Percentiles rank a stretch among this genome's conserved stretches.
Evolutionary conservation across 2,888 invertebrate genomes (phyloP).

Genomic region (Phyllotreta striolata): DNA sequence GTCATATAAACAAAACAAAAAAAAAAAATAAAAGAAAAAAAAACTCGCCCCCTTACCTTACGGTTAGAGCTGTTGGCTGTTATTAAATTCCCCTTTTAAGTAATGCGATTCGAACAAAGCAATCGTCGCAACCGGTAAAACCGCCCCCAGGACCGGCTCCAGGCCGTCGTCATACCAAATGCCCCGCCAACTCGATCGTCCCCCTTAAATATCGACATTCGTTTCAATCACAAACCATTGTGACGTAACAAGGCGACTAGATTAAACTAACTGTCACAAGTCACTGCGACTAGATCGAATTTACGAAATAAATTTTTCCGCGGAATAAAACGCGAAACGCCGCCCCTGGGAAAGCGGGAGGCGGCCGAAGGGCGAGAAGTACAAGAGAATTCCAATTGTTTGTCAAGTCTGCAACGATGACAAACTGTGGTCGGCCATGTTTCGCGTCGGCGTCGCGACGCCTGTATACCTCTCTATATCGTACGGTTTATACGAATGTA

Average conservation of each 20-base stretch:
- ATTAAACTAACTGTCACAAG: too few relatives aligned
- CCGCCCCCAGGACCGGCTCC: slow-evolving; percentile 32
- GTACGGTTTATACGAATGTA: too few relatives aligned
- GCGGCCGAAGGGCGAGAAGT: slow-evolving; percentile 21
- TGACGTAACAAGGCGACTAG: too few relatives aligned
- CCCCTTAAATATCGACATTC: neutral
- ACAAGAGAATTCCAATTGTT: slow-evolving; percentile 42
- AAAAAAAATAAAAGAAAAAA: too few relatives aligned
- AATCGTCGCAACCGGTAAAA: slow-evolving; percentile 45
- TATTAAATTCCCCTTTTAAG: slow-evolving; percentile 48
- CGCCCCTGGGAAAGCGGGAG: neutral
- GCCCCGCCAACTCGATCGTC: neutral
- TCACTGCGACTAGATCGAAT: too few relatives aligned
- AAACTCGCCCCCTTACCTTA: slow-evolving; percentile 25
- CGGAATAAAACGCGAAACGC: too few relatives aligned
- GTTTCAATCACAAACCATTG: too few relatives aligned
- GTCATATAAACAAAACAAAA: slow-evolving; percentile 26
- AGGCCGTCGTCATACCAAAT: slow-evolving; percentile 8
- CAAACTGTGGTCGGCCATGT: slow-evolving; percentile 55
- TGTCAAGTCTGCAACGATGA: slow-evolving; percentile 52
- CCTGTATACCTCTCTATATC: neutral
- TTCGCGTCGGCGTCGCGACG: slow-evolving; percentile 43
- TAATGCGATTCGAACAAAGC: slow-evolving; percentile 48
- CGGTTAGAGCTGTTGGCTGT: slow-evolving; percentile 31
- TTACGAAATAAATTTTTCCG: too few relatives aligned